Percentiles rank a stretch among this genome's conserved stretches.
These are phyloP conservation scores for Xylophagus ater DNA, from an alignment of 2,888 invertebrate species.

Conservation along the genomic window DNA sequence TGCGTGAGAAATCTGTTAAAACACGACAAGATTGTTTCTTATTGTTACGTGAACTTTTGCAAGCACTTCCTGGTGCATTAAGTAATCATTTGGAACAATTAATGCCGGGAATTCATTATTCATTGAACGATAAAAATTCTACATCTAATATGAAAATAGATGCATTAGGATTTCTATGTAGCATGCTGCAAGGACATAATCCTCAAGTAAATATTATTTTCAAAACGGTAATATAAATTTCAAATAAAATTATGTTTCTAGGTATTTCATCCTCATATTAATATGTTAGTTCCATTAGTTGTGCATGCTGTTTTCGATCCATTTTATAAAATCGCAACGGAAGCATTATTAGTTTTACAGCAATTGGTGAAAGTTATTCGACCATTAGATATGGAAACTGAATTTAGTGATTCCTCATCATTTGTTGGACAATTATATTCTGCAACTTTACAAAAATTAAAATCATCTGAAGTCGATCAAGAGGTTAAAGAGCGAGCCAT, in stretches of 20 bases:
- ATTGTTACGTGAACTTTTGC: conserved; percentile 78
- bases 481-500: conserved; percentile 98
- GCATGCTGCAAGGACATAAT: conserved; percentile 35
- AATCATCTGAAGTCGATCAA: conserved; percentile 95
- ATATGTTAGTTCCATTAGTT: conserved; percentile 69
- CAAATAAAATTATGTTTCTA: conserved; percentile 38
- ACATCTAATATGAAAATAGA: conserved; percentile 98
- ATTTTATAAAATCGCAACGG: conserved; percentile 98
- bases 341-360: conserved; percentile 85
- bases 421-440: conserved; percentile 71
- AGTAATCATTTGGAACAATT: conserved; percentile 72
- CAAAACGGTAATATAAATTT: not conserved
- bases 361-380: conserved; percentile 89
- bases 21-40: conserved; percentile 86
- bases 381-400: conserved; percentile 45
- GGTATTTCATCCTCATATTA: conserved; percentile 71
- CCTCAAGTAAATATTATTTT: conserved; percentile 23
- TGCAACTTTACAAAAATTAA: conserved; percentile 73
- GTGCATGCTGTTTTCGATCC: conserved; percentile 85
- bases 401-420: conserved; percentile 62
- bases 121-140: conserved; percentile 82
- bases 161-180: conserved; percentile 73
- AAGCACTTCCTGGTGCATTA: conserved; percentile 80
- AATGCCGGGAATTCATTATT: conserved; percentile 81
- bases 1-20: conserved; percentile 77